A percentile compares a stretch with the other conserved stretches of the same genome.
phyloP scores from a whole-genome alignment of 1,140 invertebrate genomes.

The Tetramorium parvispinum region DNA sequence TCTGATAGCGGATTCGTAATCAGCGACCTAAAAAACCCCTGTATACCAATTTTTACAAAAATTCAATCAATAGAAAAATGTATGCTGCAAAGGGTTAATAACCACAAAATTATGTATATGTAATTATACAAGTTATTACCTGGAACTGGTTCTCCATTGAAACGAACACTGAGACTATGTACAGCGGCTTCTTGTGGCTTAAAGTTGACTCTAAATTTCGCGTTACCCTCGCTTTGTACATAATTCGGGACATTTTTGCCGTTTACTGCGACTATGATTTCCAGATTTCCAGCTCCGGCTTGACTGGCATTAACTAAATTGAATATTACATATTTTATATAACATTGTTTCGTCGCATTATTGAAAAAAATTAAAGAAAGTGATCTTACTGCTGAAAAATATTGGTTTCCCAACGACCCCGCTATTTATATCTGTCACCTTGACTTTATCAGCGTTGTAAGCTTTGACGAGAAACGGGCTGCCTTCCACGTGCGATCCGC shows the following conservation, averaged over 20 bases:
- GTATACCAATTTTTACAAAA: no score
- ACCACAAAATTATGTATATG: not conserved
- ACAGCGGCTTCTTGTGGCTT: slow-evolving; percentile 96
- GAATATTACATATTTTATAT: slow-evolving; percentile 5
- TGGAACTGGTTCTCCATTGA: slow-evolving; percentile 98
- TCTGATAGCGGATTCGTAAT: no score
- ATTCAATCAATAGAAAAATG: no score
- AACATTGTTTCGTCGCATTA: slow-evolving; percentile 17
- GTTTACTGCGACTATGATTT: slow-evolving; percentile 99
- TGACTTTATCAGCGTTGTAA: slow-evolving; percentile 96
- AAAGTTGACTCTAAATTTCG: slow-evolving; percentile 97
- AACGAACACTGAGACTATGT: slow-evolving; percentile 96
- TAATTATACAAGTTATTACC: slow-evolving; percentile 82
- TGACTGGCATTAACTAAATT: slow-evolving; percentile 91
- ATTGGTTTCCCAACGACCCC: slow-evolving; percentile 96
- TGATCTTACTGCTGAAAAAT: slow-evolving; percentile 95
- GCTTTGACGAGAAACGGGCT: slow-evolving; percentile 98
- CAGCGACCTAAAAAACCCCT: no score
- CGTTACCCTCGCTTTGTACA: slow-evolving; percentile 98
- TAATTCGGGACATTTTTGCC: slow-evolving; percentile 99
- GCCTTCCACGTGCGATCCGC: slow-evolving; percentile 94
- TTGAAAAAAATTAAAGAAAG: slow-evolving; percentile 77
- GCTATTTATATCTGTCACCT: slow-evolving; percentile 95
- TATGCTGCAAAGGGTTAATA: no score
- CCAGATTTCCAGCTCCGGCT: slow-evolving; percentile 97